Evolutionary conservation across 1,140 invertebrate genomes (phyloP).

Genomic region (Drosophila melanogaster): Release_6_plus_ISO1_MT NC_004354.4:3476001-3476500

Average conservation of each 20-base stretch:
- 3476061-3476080: slow-evolving; percentile 58
- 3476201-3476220: too few species aligned
- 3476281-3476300: not conserved
- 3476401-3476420: too few species aligned
- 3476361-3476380: slow-evolving; percentile 5
- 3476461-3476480: slow-evolving; percentile 19
- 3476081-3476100: slow-evolving; percentile 30
- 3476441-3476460: slow-evolving; percentile 11
- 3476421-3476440: not conserved
- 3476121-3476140: slow-evolving; percentile 7
- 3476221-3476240: too few species aligned
- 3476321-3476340: slow-evolving; percentile 9
- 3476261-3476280: not conserved
- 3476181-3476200: too few species aligned
- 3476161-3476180: not conserved
- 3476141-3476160: not conserved
- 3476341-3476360: slow-evolving; percentile 22
- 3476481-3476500: slow-evolving; percentile 45
- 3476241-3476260: too few species aligned
- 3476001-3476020: not conserved
- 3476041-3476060: slow-evolving; percentile 63
- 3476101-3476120: slow-evolving; percentile 49
- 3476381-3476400: not conserved
- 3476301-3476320: not conserved
- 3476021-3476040: slow-evolving; percentile 35